Evolutionary conservation across 2,113 vertebrate species (phyloP).

Genomic region (Chunga burmeisteri): DNA sequence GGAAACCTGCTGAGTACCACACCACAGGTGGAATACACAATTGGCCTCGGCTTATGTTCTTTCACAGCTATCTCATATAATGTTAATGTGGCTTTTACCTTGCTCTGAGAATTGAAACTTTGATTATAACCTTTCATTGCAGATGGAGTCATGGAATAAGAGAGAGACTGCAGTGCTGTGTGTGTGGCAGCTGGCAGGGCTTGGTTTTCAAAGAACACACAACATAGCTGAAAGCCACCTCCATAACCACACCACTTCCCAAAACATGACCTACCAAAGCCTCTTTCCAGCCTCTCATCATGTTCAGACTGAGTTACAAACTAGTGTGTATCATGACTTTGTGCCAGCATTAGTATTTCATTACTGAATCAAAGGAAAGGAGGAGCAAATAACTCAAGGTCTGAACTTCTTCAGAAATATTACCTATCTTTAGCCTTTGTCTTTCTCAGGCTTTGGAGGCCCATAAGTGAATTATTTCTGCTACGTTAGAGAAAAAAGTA

Average conservation of each 20-base stretch:
- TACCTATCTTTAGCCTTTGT: neutral
- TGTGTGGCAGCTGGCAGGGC: neutral
- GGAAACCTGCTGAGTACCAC: neutral
- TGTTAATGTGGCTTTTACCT: neutral
- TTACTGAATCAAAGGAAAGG: neutral
- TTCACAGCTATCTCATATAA: neutral
- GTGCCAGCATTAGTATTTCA: neutral
- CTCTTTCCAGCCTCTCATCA: neutral
- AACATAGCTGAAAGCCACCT: neutral
- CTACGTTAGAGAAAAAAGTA: neutral
- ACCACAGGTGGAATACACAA: neutral
- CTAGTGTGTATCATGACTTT: neutral
- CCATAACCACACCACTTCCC: rapidly evolving
- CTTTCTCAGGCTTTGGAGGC: neutral
- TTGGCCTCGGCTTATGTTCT: neutral
- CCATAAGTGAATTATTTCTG: neutral
- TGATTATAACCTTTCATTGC: neutral
- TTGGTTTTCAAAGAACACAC: neutral
- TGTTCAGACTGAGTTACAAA: neutral
- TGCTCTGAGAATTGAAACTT: neutral
- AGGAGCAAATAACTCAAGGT: neutral
- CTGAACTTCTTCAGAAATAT: neutral
- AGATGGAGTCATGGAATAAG: neutral
- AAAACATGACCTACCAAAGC: neutral
- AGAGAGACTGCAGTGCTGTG: neutral